Evolutionary conservation across 1,140 invertebrate species (phyloP), one percentile per base, ranked within the genome.

Genomic region (Brachionus sp.): DNA sequence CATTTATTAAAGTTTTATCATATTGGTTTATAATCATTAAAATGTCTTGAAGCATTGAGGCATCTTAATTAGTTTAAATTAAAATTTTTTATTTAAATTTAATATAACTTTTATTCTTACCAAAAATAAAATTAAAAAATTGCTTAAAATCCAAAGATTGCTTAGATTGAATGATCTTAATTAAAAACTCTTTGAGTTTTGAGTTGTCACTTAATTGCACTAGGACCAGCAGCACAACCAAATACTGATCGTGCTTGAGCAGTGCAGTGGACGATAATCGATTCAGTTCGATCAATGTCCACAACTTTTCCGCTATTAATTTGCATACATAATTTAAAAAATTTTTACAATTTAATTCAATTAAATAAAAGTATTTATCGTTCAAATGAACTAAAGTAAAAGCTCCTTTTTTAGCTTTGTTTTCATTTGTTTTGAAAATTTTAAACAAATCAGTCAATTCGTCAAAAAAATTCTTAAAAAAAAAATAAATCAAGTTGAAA

Each of bases 401-500:
- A 3, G 46, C 39, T 46, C 2, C 25, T 12, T 25, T 12, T 46
- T 75, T 44, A 75, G 29, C 29, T 2, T 12, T 46, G n/a, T 46
- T 44, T 12, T 39, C 35, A 73, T 73, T 42, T 42, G 5, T 3
- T n/a, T 44, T 46, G 7, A 44, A 33, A 75, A 46, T 46, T 42
- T 75, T 75, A 2, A 70, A 19, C 19, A 70, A 19, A 19, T 70
- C 9, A 19, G 35, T 33, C 1, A 70, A 23, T 70, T 70, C 66
- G n/a, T 70, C 66, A 70, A 70, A 70, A 70, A 70, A 70, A 39
- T n/a, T 39, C 66, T 70, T 64, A 29, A 64, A 64, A 25, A 7
- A 25, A 25, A 57, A n/a, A n/a, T n/a, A n/a, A n/a, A 25, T 57
- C 1, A 57, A 57, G 53, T 16, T 57, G 3, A 2, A 19, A 57